phyloP scores from a whole-genome alignment of 2,888 invertebrate species.

The Cantharis rustica region DNA sequence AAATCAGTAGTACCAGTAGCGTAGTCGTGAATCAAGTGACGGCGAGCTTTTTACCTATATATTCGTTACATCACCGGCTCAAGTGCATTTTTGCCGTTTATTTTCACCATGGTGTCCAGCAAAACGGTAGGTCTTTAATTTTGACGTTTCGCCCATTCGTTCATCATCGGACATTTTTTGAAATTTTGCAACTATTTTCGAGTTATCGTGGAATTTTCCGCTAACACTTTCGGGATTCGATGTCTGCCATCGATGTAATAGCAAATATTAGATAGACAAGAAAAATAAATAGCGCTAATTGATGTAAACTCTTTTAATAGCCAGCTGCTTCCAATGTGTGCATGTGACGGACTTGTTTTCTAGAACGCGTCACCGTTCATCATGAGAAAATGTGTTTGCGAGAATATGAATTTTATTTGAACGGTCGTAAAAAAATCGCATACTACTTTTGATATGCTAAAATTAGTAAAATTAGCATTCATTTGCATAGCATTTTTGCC shows the following conservation, averaged over 20 bases:
- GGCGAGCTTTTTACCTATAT: background rate
- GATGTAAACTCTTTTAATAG: background rate
- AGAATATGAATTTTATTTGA: background rate
- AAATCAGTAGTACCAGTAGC: background rate
- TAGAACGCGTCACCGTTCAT: background rate
- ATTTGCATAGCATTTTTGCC: background rate
- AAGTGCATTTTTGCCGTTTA: background rate
- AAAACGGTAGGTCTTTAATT: constrained; percentile 34
- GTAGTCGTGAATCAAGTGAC: background rate
- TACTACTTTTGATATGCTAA: background rate
- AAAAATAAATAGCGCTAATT: background rate
- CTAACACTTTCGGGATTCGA: background rate
- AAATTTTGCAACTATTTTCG: background rate
- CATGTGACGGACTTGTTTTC: background rate
- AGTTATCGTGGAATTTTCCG: background rate
- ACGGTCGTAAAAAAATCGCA: background rate
- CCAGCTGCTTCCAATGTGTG: background rate
- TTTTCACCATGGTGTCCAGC: constrained; percentile 34
- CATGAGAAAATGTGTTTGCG: background rate
- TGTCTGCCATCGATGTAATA: background rate
- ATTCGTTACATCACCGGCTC: background rate
- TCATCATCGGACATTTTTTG: background rate
- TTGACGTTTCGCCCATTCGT: background rate
- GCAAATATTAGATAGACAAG: background rate
- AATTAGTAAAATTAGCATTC: background rate